phyloP scores from a whole-genome alignment of 2,888 invertebrate genomes.

The Drosophila nigricruria region DNA sequence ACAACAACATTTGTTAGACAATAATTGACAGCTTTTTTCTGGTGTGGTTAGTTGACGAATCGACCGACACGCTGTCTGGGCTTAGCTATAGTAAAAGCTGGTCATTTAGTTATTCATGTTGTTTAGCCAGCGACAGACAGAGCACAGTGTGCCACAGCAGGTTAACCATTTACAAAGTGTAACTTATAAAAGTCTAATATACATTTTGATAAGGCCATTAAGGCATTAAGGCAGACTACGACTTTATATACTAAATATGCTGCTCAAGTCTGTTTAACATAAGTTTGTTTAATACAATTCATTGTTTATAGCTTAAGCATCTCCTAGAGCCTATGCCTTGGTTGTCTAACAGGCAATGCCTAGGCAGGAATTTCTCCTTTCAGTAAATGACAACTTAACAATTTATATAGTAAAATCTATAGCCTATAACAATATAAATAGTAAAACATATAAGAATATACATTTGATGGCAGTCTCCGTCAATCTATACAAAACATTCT shows the following conservation, averaged over 20 bases:
- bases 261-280: not conserved
- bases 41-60: constrained; percentile 32
- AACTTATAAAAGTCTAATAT: not conserved
- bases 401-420: no score
- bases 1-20: constrained; percentile 32
- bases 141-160: not conserved
- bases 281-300: not conserved
- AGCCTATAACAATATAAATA: no score
- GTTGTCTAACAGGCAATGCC: no score
- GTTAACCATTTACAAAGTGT: not conserved
- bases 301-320: not conserved
- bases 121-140: not conserved
- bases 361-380: no score
- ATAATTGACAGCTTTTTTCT: constrained; percentile 44
- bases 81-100: constrained; percentile 5
- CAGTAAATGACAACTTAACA: no score
- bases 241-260: not conserved
- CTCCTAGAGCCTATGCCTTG: no score
- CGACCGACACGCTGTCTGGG: constrained; percentile 17
- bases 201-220: not conserved
- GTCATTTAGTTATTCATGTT: not conserved
- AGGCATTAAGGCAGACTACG: not conserved
- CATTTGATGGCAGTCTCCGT: no score
- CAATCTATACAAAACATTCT: not conserved
- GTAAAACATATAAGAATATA: no score